Evolutionary conservation across 2,797 vertebrate genomes (phyloP).

Genomic region (Fratercula arctica): DNA sequence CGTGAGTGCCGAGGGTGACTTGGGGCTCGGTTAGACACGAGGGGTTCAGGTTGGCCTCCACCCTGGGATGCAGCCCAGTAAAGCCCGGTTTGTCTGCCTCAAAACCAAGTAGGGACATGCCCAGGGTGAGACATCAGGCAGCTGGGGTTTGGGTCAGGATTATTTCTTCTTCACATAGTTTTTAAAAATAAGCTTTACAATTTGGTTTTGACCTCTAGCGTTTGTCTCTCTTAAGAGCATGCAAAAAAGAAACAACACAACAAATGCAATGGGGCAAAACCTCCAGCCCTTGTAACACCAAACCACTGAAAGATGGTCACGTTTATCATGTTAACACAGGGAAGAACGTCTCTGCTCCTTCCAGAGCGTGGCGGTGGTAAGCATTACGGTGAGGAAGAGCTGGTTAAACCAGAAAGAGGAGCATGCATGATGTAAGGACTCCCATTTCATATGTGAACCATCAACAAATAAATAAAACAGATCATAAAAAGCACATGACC

Average conservation of each 20-base stretch:
- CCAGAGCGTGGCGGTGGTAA: fast-evolving
- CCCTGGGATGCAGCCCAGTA: not conserved
- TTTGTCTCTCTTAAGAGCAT: not conserved
- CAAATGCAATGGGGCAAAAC: not conserved
- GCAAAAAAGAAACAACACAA: not conserved
- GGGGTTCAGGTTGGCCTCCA: not conserved
- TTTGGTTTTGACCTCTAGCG: not conserved
- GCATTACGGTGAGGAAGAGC: not conserved
- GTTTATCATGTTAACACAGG: fast-evolving
- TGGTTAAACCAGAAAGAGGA: not conserved
- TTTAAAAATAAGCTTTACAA: not conserved
- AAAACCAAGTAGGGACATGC: not conserved
- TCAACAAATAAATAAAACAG: not conserved
- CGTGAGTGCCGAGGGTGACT: fast-evolving
- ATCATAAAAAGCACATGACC: not conserved
- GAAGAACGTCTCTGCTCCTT: not conserved
- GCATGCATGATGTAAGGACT: not conserved
- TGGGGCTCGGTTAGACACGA: fast-evolving
- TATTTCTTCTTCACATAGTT: not conserved
- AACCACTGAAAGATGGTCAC: not conserved
- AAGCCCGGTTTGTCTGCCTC: not conserved
- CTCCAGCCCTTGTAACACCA: not conserved
- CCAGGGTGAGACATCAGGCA: not conserved
- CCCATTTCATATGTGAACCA: not conserved
- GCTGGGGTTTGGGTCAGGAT: not conserved